Evolutionary conservation across 2,113 vertebrate genomes (phyloP), one percentile per base, ranked within the genome.

Genomic region (Chionis minor): DNA sequence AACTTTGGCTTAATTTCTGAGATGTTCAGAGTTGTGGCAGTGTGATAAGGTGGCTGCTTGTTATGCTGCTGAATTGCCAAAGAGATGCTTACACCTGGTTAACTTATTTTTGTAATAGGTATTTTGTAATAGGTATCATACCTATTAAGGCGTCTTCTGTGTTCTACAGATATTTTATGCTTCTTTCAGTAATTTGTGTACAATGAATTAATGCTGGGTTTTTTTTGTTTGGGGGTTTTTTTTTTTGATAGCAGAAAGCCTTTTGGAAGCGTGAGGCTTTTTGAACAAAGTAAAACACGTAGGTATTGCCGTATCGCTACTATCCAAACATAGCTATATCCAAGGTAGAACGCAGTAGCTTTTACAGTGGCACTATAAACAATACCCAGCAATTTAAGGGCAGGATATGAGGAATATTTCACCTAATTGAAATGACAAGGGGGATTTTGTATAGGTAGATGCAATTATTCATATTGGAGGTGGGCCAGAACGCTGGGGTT

Each of bases 401-500:
- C 82, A 90, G 65, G 69, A 66, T 96, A 73, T 96, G 89, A 96
- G 63, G 82, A 90, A 91, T 97, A 97, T 95, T 58, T 67, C 82
- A 72, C 85, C 80, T 96, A 95, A 96, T 93, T 97, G 88, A 95
- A 95, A 88, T 95, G 92, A 97, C 93, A 96, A 69, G 69, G 77
- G 47, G 74, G 55, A 85, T 94, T 96, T 95, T 95, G 94, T 80
- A 89, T 93, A 94, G 91, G 88, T 92, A 88, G 93, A 66, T 94
- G 69, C 85, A 96, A 92, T 97, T 97, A 97, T 92, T 94, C 92
- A 82, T 91, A 73, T 80, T 97, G 96, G 93, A 95, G 88, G 61
- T 90, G 56, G 58, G 91, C 95, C 92, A 97, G 88, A 79, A 96
- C 0, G 42, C 92, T 95, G 75, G 86, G 69, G 69, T 96, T 97